These are phyloP conservation scores for Geophilus truncorum DNA, from an alignment of 2,888 invertebrate species.

Conservation along the genomic window DNA sequence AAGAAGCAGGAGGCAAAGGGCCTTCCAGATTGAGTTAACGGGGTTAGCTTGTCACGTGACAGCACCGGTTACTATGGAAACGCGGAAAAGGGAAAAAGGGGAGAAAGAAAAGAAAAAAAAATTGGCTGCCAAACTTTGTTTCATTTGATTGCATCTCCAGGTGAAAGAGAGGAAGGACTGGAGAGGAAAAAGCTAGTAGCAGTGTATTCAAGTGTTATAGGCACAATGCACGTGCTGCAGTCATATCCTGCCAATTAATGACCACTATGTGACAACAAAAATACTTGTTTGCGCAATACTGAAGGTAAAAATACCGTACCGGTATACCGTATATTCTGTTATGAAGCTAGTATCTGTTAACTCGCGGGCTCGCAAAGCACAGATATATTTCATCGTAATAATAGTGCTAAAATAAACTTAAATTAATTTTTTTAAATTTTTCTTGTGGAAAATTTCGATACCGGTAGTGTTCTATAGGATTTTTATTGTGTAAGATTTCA, in stretches of 20 bases:
- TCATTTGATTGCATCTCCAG: constrained; percentile 11
- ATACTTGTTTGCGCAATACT: too few species aligned
- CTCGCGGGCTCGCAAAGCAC: too few species aligned
- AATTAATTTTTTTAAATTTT: too few species aligned
- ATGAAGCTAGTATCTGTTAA: too few species aligned
- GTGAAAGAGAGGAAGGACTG: neutral
- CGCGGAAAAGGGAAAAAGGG: too few species aligned
- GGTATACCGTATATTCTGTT: too few species aligned
- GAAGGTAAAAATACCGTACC: too few species aligned
- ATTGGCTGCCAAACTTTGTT: neutral
- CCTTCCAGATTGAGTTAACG: constrained; percentile 9
- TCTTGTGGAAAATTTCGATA: too few species aligned
- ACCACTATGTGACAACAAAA: neutral
- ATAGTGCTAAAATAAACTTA: too few species aligned
- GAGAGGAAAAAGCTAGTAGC: neutral
- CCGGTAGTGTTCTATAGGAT: too few species aligned
- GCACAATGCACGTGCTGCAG: neutral
- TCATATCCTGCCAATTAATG: neutral
- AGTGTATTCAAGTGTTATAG: neutral
- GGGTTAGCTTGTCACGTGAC: constrained; percentile 4
- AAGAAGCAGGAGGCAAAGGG: neutral
- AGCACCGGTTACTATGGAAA: neutral
- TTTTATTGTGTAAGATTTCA: too few species aligned
- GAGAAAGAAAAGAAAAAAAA: neutral
- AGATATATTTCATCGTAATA: too few species aligned